Percentiles rank a stretch among this genome's conserved stretches.
These are phyloP conservation scores for Barypeithes pellucidus DNA, from an alignment of 2,888 invertebrate species.

Conservation along the genomic window DNA sequence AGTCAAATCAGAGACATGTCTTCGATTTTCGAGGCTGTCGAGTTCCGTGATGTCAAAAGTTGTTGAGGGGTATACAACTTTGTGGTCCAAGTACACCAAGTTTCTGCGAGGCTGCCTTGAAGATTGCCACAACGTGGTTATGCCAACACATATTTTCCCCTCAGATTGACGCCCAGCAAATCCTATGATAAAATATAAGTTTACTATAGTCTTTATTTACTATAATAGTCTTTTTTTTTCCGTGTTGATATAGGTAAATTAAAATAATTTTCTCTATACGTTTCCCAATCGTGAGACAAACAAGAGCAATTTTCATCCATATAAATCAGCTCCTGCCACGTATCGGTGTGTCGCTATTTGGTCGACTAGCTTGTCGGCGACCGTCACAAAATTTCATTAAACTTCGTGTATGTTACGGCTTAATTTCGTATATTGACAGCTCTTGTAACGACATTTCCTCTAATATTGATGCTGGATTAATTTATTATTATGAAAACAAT, in stretches of 20 bases:
- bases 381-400: constrained; percentile 19
- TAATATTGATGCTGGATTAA: background rate
- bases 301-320: constrained; percentile 1
- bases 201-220: too few species aligned
- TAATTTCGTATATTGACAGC: constrained; percentile 16
- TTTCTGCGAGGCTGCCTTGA: too few species aligned
- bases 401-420: background rate
- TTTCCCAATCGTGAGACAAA: background rate
- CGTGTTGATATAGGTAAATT: background rate
- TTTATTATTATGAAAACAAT: background rate
- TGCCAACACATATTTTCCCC: too few species aligned
- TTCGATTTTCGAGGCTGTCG: too few species aligned
- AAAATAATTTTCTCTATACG: background rate
- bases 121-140: too few species aligned
- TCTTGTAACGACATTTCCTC: constrained; percentile 15
- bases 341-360: constrained; percentile 6
- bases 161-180: too few species aligned
- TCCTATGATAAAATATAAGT: too few species aligned
- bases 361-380: constrained; percentile 10
- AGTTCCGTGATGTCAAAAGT: too few species aligned
- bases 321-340: constrained; percentile 18
- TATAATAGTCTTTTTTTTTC: too few species aligned
- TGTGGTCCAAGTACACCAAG: too few species aligned
- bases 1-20: too few species aligned
- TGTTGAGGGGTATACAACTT: too few species aligned